Evolutionary conservation across 2,797 vertebrate genomes (phyloP), one percentile per base, ranked within the genome.

Genomic region (Hemibagrus guttatus): DNA sequence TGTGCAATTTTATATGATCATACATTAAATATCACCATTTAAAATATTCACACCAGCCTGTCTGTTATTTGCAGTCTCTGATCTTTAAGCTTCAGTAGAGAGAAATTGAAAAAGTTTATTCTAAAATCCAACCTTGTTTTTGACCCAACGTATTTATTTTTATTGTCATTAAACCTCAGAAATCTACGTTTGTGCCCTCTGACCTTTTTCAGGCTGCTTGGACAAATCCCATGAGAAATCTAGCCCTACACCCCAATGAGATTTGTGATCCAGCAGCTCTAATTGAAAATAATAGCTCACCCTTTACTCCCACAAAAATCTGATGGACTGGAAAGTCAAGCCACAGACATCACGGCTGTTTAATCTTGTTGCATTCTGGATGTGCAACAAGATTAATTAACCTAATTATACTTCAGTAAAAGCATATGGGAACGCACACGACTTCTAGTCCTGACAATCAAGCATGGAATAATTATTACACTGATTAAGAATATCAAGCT

Each of bases 241-340:
- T 35, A 54, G 9, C 31, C 56, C 61, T 49, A 46, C 66, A 72
- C n/a, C 42, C 80, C 74, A 69, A 84, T 86, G 63, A n/a, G 31
- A 81, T 89, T 68, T 86, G 49, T 89, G 85, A 92, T 92, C 89
- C 86, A 86, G 93, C 90, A 89, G 86, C 89, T 87, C 90, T 95
- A 94, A 95, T 95, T 95, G 93, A 95, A 95, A 95, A 93, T 92
- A 94, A 95, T 93, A 92, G 92, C 93, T 93, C 93, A 59, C 93
- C 69, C 81, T 91, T 91, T 93, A 94, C 89, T 58, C 17, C 81
- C 89, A 90, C 91, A 89, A 91, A 92, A 92, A 93, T 95, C 91
- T 93, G 93, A 94, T 93, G 91, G 93, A 91, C 92, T 94, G 91
- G 90, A 92, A 93, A 93, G 91, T 94, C 94, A 91, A 85, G 92